phyloP scores from a whole-genome alignment of 2,113 vertebrate genomes.

The Salminus brasiliensis region DNA sequence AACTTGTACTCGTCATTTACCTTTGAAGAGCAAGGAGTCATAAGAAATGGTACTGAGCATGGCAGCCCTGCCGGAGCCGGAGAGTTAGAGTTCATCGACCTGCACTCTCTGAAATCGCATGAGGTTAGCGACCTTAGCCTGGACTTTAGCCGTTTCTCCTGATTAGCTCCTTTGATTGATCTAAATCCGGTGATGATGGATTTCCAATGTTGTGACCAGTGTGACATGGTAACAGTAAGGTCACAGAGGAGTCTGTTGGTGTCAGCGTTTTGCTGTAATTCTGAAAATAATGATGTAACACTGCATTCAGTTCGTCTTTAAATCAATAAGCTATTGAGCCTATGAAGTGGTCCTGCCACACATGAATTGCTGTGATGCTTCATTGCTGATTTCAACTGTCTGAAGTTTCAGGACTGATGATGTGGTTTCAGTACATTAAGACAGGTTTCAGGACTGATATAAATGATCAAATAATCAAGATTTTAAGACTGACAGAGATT shows the following conservation, averaged over 20 bases:
- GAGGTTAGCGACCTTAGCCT: background rate
- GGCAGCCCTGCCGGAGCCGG: too few relatives aligned
- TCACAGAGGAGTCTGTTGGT: background rate
- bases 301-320: background rate
- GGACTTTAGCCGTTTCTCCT: background rate
- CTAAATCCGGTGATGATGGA: background rate
- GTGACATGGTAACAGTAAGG: background rate
- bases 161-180: background rate
- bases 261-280: background rate
- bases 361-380: background rate
- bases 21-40: constrained; percentile 38
- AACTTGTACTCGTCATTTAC: constrained; percentile 37
- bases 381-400: too few relatives aligned
- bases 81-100: constrained; percentile 4
- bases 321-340: background rate
- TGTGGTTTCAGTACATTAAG: too few relatives aligned
- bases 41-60: constrained; percentile 49
- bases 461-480: too few relatives aligned
- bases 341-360: background rate
- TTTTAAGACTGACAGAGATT: too few relatives aligned
- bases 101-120: background rate
- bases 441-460: too few relatives aligned
- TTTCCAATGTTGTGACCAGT: background rate
- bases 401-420: too few relatives aligned
- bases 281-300: background rate